Percentiles rank a stretch among this genome's conserved stretches.
Conservation (phyloP, 2,888 invertebrate species). For the Scaptodrosophila latifasciaeformis region DNA sequence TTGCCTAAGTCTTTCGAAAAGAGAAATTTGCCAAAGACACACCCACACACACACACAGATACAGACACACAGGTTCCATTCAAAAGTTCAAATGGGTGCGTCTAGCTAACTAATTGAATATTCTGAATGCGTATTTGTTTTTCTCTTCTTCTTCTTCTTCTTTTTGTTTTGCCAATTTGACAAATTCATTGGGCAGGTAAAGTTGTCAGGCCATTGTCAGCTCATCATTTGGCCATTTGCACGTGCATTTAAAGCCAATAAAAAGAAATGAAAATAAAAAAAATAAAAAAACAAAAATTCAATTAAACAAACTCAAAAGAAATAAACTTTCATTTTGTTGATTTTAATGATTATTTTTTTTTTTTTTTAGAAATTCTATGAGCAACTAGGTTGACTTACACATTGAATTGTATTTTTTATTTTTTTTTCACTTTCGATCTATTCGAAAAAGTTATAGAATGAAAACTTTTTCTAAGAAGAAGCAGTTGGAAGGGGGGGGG, state of each 20-base stretch:
- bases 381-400: not conserved
- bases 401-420: too few relatives aligned
- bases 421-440: too few relatives aligned
- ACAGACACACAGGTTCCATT: not conserved
- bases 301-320: too few relatives aligned
- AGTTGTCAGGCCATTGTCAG: too few relatives aligned
- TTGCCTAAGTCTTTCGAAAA: slow-evolving; percentile 34
- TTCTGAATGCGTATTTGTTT: slow-evolving; percentile 1
- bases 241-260: slow-evolving; percentile 4
- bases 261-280: slow-evolving; percentile 2
- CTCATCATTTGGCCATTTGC: slow-evolving; percentile 40
- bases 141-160: not conserved
- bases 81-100: not conserved
- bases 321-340: too few relatives aligned
- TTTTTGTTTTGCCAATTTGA: slow-evolving; percentile 52
- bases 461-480: too few relatives aligned
- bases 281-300: too few relatives aligned
- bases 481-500: too few relatives aligned
- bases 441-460: too few relatives aligned
- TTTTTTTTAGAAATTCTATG: slow-evolving; percentile 1
- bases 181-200: slow-evolving; percentile 55
- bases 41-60: not conserved
- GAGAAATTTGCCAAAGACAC: not conserved
- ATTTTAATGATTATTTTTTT: too few relatives aligned
- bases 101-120: not conserved